A percentile compares a stretch with the other conserved stretches of the same genome.
These are phyloP conservation scores for Oreochromis spilurus DNA, from an alignment of 2,113 vertebrate species.

Conservation along the genomic window DNA sequence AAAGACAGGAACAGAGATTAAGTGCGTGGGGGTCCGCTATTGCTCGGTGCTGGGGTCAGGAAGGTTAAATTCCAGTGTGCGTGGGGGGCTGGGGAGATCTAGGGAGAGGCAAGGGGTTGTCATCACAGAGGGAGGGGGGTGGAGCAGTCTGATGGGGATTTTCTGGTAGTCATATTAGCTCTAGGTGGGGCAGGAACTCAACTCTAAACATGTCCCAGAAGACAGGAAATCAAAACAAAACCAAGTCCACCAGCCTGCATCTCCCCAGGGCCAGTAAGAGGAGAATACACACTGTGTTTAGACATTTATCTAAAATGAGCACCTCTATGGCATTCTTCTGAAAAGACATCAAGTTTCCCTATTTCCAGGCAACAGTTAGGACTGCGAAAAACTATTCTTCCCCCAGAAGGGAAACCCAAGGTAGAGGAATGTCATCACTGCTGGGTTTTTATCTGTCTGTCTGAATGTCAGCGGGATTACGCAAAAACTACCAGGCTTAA, in stretches of 20 bases:
- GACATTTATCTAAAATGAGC: background rate
- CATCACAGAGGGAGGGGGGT: constrained; percentile 36
- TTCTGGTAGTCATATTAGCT: constrained; percentile 36
- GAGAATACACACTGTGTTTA: background rate
- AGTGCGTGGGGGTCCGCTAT: constrained; percentile 13
- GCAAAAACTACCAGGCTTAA: background rate
- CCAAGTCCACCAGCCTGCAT: constrained; percentile 1
- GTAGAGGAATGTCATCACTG: background rate
- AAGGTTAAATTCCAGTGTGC: constrained; percentile 65
- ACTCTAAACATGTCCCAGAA: constrained; percentile 56
- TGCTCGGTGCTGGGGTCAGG: constrained; percentile 41
- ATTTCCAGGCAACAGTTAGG: background rate
- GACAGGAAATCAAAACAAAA: constrained; percentile 67
- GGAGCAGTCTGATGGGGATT: constrained; percentile 25
- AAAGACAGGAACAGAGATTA: constrained; percentile 18
- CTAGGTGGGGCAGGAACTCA: constrained; percentile 64
- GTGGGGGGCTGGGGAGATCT: constrained; percentile 43
- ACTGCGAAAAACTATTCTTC: background rate
- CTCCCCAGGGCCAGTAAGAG: background rate
- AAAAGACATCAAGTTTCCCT: background rate
- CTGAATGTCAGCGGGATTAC: background rate
- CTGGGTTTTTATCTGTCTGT: background rate
- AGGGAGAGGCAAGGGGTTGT: constrained; percentile 33
- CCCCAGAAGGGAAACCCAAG: background rate
- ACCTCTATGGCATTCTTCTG: background rate